Conservation (phyloP, 2,797 vertebrate genomes). For the Karalla daura region DNA sequence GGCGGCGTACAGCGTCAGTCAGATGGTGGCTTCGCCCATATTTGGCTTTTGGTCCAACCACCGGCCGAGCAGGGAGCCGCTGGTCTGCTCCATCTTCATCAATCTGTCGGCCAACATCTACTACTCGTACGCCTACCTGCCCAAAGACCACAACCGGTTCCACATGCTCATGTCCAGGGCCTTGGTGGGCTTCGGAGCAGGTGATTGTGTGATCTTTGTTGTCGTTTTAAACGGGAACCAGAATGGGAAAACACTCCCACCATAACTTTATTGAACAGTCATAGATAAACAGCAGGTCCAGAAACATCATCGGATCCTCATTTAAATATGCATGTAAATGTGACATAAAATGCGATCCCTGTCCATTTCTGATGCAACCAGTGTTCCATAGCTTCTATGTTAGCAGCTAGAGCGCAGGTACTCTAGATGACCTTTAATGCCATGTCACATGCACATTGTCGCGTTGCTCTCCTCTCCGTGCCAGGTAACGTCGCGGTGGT, state of each 20-base stretch:
- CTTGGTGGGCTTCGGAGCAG: constrained; percentile 96
- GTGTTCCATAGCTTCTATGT: no score
- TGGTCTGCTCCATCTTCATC: constrained; percentile 90
- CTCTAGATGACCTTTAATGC: no score
- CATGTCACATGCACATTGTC: not conserved
- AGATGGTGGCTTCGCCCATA: constrained; percentile 95
- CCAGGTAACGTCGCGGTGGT: constrained; percentile 95
- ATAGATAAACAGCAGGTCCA: no score
- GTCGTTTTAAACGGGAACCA: no score
- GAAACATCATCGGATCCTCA: no score
- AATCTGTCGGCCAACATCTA: constrained; percentile 92
- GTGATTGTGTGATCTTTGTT: no score
- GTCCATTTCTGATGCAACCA: no score
- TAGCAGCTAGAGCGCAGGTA: no score
- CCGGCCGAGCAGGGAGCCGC: constrained; percentile 90
- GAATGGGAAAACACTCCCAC: no score
- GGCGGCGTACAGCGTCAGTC: constrained; percentile 94
- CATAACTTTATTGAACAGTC: not conserved
- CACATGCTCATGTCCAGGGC: constrained; percentile 92
- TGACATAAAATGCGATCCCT: no score
- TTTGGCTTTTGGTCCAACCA: constrained; percentile 96
- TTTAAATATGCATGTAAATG: no score
- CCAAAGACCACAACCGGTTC: constrained; percentile 88
- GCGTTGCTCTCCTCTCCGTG: no score
- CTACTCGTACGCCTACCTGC: constrained; percentile 90